A percentile compares a stretch with the other conserved stretches of the same genome.
Evolutionary conservation across 2,888 invertebrate species (phyloP).

Genomic region (Tinea pellionella): DNA sequence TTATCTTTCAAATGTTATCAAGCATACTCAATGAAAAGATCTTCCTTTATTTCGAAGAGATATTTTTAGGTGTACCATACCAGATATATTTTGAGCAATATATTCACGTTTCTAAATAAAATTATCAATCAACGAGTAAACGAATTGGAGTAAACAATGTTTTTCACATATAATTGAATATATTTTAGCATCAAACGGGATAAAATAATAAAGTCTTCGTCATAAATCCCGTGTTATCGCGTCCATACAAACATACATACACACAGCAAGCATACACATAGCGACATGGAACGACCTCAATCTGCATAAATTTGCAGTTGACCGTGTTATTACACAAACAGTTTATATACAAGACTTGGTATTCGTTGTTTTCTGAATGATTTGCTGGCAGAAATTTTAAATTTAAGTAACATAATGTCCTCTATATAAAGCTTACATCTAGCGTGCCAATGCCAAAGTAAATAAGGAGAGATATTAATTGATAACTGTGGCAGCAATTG

Average conservation of each 20-base stretch:
- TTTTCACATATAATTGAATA: background rate
- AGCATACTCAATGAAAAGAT: background rate
- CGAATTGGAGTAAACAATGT: background rate
- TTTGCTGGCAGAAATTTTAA: conserved; percentile 1
- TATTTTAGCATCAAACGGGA: conserved; percentile 7
- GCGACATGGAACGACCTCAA: conserved; percentile 42
- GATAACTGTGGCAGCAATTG: no score
- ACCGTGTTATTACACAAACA: conserved; percentile 42
- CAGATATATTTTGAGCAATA: background rate
- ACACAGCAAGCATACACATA: conserved; percentile 29
- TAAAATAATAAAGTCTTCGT: conserved; percentile 35
- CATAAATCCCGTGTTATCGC: conserved; percentile 47
- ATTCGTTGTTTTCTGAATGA: background rate
- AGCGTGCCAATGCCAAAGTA: no score
- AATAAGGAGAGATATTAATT: no score
- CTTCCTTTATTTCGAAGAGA: background rate
- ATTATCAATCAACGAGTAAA: background rate
- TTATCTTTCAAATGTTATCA: background rate
- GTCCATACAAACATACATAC: conserved; percentile 15
- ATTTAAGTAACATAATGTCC: background rate
- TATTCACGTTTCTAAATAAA: background rate
- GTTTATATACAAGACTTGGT: conserved; percentile 26
- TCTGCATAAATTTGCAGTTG: conserved; percentile 59
- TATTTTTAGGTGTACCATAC: background rate
- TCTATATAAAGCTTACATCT: background rate